phyloP scores from a whole-genome alignment of 2,888 invertebrate species.

The Dryocosmus kuriphilus region DNA sequence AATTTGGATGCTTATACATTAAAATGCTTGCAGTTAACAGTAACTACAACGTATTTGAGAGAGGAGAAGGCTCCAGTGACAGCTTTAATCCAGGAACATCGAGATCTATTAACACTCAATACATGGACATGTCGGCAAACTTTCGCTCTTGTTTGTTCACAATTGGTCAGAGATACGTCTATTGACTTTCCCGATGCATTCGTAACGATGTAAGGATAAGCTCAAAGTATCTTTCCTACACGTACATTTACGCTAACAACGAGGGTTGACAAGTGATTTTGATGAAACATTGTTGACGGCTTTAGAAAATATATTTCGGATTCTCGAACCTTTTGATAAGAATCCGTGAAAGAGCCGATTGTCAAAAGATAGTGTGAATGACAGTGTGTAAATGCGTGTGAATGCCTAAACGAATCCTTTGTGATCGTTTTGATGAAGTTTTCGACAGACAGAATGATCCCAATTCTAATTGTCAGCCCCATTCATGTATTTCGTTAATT shows the following conservation, averaged over 20 bases:
- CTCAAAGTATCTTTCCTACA: conserved; percentile 47
- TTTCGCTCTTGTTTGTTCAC: conserved; percentile 82
- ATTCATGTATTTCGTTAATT: not conserved
- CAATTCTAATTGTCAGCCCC: not conserved
- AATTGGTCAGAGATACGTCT: conserved; percentile 79
- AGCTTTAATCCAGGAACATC: conserved; percentile 80
- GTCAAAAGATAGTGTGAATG: conserved; percentile 36
- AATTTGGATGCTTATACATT: not conserved
- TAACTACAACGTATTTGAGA: conserved; percentile 78
- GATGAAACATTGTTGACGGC: conserved; percentile 8
- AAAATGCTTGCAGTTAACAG: conserved; percentile 72
- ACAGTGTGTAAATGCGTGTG: not conserved
- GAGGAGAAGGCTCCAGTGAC: conserved; percentile 78
- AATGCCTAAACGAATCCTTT: not conserved
- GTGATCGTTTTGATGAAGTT: conserved; percentile 14
- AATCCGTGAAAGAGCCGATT: conserved; percentile 15
- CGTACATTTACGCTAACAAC: conserved; percentile 19
- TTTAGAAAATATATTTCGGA: conserved; percentile 10
- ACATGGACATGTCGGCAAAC: conserved; percentile 84
- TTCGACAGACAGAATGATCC: conserved; percentile 13
- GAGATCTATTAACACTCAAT: conserved; percentile 80
- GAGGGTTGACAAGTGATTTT: conserved; percentile 15
- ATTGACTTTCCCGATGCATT: conserved; percentile 66
- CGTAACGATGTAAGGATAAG: conserved; percentile 43
- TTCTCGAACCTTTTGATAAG: not conserved